A percentile compares a stretch with the other conserved stretches of the same genome.
Evolutionary conservation across 2,797 vertebrate species (phyloP).

Genomic region (Sebastiscus tertius): DNA sequence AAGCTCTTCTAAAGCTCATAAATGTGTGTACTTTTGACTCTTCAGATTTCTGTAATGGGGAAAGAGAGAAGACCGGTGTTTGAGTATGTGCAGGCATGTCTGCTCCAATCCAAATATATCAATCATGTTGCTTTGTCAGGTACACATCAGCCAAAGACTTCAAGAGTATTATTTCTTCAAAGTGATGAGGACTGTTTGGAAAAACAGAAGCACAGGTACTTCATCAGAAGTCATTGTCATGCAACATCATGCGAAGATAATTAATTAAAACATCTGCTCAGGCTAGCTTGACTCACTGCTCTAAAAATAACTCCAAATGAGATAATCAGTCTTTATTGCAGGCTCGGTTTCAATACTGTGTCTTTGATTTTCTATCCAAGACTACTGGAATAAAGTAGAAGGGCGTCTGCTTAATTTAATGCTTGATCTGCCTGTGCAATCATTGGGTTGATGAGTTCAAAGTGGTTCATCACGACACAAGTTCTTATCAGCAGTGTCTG

Average conservation of each 20-base stretch:
- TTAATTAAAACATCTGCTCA: slow-evolving; percentile 9
- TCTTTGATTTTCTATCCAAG: slow-evolving; percentile 7
- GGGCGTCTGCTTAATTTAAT: slow-evolving; percentile 14
- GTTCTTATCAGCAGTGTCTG: slow-evolving; percentile 8
- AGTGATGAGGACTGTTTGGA: slow-evolving; percentile 4
- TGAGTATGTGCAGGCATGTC: neutral
- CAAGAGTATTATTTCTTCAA: slow-evolving; percentile 21
- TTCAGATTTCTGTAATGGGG: neutral
- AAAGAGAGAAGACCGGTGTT: neutral
- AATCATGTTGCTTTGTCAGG: slow-evolving; percentile 1
- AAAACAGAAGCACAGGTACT: neutral
- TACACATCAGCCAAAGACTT: slow-evolving; percentile 1
- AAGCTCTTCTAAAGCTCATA: neutral
- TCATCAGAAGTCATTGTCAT: slow-evolving; percentile 10
- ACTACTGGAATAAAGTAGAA: slow-evolving; percentile 2
- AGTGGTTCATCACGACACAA: slow-evolving; percentile 20
- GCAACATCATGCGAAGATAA: slow-evolving; percentile 6
- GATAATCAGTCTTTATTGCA: slow-evolving; percentile 17
- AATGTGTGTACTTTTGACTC: neutral
- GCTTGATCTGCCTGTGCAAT: neutral
- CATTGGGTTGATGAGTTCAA: slow-evolving; percentile 19
- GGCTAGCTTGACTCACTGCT: slow-evolving; percentile 5
- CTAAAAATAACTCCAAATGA: slow-evolving; percentile 40
- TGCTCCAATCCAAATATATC: neutral
- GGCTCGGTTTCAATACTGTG: slow-evolving; percentile 14